phyloP scores from a whole-genome alignment of 2,888 invertebrate genomes.

The Aphidoletes aphidimyza region DNA sequence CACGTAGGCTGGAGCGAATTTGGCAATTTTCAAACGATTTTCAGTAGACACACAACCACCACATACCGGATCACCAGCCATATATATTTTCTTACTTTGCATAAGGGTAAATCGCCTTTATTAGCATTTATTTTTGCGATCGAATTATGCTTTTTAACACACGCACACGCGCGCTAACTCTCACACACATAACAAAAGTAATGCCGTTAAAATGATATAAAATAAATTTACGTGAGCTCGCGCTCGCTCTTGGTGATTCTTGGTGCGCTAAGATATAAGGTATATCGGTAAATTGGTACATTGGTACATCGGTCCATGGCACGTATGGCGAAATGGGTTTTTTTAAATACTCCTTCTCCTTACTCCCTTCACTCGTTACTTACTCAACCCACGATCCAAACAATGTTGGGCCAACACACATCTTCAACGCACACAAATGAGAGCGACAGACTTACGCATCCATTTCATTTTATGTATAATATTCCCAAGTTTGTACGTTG shows the following conservation, averaged over 20 bases:
- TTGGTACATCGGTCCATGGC: too few relatives aligned
- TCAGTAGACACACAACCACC: not conserved
- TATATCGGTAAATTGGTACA: too few relatives aligned
- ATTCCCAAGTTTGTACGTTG: not conserved
- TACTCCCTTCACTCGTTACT: too few relatives aligned
- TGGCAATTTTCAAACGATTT: too few relatives aligned
- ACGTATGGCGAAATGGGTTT: too few relatives aligned
- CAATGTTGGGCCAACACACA: too few relatives aligned
- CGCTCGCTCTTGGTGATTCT: too few relatives aligned
- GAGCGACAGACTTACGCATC: not conserved
- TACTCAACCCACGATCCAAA: not conserved
- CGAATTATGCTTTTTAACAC: not conserved
- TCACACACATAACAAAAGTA: not conserved
- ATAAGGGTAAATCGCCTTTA: slow-evolving; percentile 36
- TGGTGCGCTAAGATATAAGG: too few relatives aligned
- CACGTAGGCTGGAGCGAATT: slow-evolving; percentile 37
- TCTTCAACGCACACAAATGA: not conserved
- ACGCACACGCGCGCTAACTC: too few relatives aligned
- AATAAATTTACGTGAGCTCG: slow-evolving; percentile 23
- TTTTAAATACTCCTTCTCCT: too few relatives aligned
- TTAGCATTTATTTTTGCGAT: not conserved
- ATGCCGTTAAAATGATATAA: not conserved
- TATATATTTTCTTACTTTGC: not conserved
- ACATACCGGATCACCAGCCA: not conserved
- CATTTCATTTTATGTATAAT: slow-evolving; percentile 13